Conservation (phyloP, 1,140 invertebrate genomes). For the Lerema accius region DNA sequence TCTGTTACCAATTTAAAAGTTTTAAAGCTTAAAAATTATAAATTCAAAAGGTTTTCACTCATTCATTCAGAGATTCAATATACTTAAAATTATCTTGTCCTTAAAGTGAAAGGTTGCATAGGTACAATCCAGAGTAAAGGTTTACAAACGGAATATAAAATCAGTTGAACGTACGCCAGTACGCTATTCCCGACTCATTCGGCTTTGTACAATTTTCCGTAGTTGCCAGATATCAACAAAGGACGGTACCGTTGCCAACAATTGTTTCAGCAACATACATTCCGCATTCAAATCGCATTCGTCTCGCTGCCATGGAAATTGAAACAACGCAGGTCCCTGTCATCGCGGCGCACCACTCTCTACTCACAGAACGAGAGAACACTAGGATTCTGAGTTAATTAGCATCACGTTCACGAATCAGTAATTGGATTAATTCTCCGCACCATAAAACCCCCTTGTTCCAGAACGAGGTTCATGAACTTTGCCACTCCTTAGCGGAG, state of each 20-base stretch:
- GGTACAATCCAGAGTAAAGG: too few species aligned
- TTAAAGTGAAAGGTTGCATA: too few species aligned
- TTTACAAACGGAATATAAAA: not conserved
- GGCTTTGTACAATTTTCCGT: conserved; percentile 3
- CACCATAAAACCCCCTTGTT: conserved; percentile 7
- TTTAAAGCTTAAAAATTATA: too few species aligned
- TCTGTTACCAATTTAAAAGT: too few species aligned
- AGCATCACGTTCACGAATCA: conserved; percentile 16
- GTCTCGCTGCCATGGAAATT: conserved; percentile 16
- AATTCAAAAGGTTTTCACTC: too few species aligned
- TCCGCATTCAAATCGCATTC: conserved; percentile 17
- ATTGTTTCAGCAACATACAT: conserved; percentile 19
- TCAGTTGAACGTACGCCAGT: not conserved
- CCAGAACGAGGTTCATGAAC: conserved; percentile 3
- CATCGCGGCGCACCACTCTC: conserved; percentile 1
- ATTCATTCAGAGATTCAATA: too few species aligned
- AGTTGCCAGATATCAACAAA: conserved; percentile 18
- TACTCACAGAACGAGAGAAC: not conserved
- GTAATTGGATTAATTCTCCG: conserved; percentile 22
- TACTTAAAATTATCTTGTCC: too few species aligned
- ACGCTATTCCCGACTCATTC: not conserved
- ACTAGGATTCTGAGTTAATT: conserved; percentile 15
- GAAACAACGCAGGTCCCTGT: not conserved
- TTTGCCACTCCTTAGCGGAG: conserved; percentile 4
- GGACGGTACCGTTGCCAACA: conserved; percentile 10